Conservation (phyloP, 2,113 vertebrate species). For the Pollachius pollachius region DNA sequence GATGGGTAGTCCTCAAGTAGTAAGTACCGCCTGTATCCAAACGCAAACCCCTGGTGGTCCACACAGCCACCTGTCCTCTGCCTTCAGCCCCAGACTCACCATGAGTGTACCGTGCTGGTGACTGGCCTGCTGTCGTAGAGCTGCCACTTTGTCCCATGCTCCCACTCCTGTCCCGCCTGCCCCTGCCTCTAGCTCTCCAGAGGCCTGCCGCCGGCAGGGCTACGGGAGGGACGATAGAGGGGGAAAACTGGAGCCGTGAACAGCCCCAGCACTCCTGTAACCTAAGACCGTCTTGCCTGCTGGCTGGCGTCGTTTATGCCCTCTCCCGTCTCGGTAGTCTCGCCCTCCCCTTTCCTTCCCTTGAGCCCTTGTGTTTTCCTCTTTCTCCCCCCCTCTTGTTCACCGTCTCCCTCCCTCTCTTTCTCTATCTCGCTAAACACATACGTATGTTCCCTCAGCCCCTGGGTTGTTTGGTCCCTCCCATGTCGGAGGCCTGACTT, state of each 20-base stretch:
- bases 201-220: slow-evolving; percentile 44
- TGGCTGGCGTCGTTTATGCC: slow-evolving; percentile 29
- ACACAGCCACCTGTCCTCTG: slow-evolving; percentile 1
- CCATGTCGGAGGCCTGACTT: slow-evolving; percentile 67
- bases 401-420: slow-evolving; percentile 15
- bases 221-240: not conserved
- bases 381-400: slow-evolving; percentile 66
- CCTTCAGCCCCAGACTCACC: slow-evolving; percentile 51
- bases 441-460: slow-evolving; percentile 59
- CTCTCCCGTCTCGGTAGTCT: slow-evolving; percentile 26
- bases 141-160: slow-evolving; percentile 69
- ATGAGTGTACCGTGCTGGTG: slow-evolving; percentile 43
- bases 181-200: slow-evolving; percentile 43
- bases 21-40: not conserved
- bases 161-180: slow-evolving; percentile 38
- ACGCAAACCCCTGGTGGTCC: not conserved
- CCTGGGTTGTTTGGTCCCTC: slow-evolving; percentile 52
- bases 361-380: slow-evolving; percentile 76
- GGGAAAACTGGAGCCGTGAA: slow-evolving; percentile 26
- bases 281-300: slow-evolving; percentile 40
- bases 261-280: slow-evolving; percentile 31
- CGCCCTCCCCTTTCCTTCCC: slow-evolving; percentile 45
- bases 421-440: slow-evolving; percentile 69
- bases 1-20: no score
- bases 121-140: slow-evolving; percentile 56